phyloP scores from a whole-genome alignment of 1,140 invertebrate species.

The Drosophila sulfurigaster region DNA sequence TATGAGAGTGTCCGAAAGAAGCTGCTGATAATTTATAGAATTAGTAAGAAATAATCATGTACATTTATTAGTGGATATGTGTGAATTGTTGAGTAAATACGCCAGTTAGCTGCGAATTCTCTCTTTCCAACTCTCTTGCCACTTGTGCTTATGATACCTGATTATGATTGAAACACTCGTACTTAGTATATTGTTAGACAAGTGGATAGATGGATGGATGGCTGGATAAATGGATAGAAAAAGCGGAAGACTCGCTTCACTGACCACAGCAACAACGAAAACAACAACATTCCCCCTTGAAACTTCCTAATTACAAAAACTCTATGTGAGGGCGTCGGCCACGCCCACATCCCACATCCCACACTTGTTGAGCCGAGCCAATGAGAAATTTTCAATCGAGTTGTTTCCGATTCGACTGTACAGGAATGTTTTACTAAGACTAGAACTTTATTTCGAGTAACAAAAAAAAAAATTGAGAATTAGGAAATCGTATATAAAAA shows the following conservation, averaged over 20 bases:
- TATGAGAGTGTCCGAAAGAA: slow-evolving; percentile 27
- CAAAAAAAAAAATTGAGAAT: slow-evolving; percentile 7
- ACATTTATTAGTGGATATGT: slow-evolving; percentile 74
- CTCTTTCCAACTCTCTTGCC: slow-evolving; percentile 2
- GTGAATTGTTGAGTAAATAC: slow-evolving; percentile 65
- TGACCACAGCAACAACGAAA: not conserved
- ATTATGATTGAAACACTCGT: slow-evolving; percentile 19
- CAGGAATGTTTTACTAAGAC: not conserved
- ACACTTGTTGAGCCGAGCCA: not conserved
- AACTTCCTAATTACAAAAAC: slow-evolving; percentile 66
- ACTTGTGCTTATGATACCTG: slow-evolving; percentile 16
- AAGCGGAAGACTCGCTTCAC: slow-evolving; percentile 41
- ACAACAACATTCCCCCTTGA: slow-evolving; percentile 55
- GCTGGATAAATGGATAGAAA: slow-evolving; percentile 31
- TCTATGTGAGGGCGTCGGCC: not conserved
- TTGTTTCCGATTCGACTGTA: not conserved
- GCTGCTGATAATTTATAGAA: slow-evolving; percentile 75
- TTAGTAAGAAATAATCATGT: slow-evolving; percentile 81
- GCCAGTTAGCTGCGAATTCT: slow-evolving; percentile 61
- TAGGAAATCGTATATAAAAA: slow-evolving; percentile 10
- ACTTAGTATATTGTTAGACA: slow-evolving; percentile 4
- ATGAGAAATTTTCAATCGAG: slow-evolving; percentile 15
- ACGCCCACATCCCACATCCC: not conserved
- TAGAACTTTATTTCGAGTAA: not conserved
- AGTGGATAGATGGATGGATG: slow-evolving; percentile 20